Percentiles rank a stretch among this genome's conserved stretches.
phyloP scores from a whole-genome alignment of 2,888 invertebrate species.

The Meiosimyza decipiens region DNA sequence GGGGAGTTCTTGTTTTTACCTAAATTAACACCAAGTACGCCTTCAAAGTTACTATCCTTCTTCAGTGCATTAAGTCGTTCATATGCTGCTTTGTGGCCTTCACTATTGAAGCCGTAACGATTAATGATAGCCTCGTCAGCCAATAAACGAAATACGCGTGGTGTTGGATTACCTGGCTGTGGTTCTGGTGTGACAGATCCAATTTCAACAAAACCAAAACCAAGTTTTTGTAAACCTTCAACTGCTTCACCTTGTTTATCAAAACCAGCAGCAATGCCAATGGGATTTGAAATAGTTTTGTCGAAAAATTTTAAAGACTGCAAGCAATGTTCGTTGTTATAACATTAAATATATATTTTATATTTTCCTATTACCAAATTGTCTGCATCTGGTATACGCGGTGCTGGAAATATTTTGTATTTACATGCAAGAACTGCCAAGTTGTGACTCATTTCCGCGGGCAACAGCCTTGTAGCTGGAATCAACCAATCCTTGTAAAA shows the following conservation, averaged over 20 bases:
- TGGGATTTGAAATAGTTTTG: constrained; percentile 82
- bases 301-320: constrained; percentile 80
- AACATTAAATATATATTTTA: neutral
- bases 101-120: constrained; percentile 96
- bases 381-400: constrained; percentile 50
- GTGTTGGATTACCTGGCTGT: constrained; percentile 92
- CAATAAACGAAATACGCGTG: constrained; percentile 88
- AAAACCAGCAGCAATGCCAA: constrained; percentile 99
- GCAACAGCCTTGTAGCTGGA: constrained; percentile 68
- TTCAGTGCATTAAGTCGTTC: constrained; percentile 73
- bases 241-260: constrained; percentile 97
- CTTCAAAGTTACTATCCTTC: constrained; percentile 69
- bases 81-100: constrained; percentile 84
- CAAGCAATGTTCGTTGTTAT: neutral
- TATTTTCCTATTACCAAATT: constrained; percentile 42
- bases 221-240: constrained; percentile 81
- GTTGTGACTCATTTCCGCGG: constrained; percentile 86
- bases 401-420: constrained; percentile 77
- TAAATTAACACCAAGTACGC: constrained; percentile 90
- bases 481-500: constrained; percentile 51
- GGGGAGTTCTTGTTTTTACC: constrained; percentile 92
- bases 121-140: constrained; percentile 93
- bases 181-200: constrained; percentile 95
- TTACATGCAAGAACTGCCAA: constrained; percentile 81
- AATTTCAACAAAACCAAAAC: constrained; percentile 96